Percentiles rank a stretch among this genome's conserved stretches.
Conservation (phyloP, 2,797 vertebrate genomes). For the Chromobotia macracanthus region DNA sequence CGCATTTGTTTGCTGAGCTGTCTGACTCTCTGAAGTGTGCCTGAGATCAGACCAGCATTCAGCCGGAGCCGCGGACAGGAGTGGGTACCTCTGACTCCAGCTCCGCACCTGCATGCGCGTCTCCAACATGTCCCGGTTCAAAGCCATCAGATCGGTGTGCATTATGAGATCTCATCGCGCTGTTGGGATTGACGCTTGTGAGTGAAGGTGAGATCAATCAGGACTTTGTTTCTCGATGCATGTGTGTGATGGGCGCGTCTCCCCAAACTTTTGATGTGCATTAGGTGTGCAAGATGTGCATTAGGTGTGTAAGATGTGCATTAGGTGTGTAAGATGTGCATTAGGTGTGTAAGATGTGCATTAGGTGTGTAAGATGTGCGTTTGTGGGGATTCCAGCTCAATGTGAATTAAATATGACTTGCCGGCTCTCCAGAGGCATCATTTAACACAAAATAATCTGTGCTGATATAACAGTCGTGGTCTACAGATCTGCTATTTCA, state of each 20-base stretch:
- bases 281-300: not conserved
- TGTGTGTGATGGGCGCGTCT: slow-evolving; percentile 23
- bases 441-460: not conserved
- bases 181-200: slow-evolving; percentile 22
- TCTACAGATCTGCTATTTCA: not conserved
- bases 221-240: slow-evolving; percentile 31
- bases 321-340: too few relatives aligned
- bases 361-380: not conserved
- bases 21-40: slow-evolving; percentile 50
- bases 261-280: slow-evolving; percentile 49
- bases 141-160: slow-evolving; percentile 68
- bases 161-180: slow-evolving; percentile 41
- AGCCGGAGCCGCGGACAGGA: slow-evolving; percentile 66
- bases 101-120: slow-evolving; percentile 52
- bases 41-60: slow-evolving; percentile 62
- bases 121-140: slow-evolving; percentile 71
- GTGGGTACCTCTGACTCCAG: slow-evolving; percentile 60
- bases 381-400: not conserved
- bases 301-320: not conserved
- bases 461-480: not conserved
- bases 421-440: not conserved
- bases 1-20: slow-evolving; percentile 54
- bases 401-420: slow-evolving; percentile 8
- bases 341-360: slow-evolving; percentile 16
- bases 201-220: slow-evolving; percentile 52